phyloP scores from a whole-genome alignment of 2,888 invertebrate species.

The Epinotia bilunana region DNA sequence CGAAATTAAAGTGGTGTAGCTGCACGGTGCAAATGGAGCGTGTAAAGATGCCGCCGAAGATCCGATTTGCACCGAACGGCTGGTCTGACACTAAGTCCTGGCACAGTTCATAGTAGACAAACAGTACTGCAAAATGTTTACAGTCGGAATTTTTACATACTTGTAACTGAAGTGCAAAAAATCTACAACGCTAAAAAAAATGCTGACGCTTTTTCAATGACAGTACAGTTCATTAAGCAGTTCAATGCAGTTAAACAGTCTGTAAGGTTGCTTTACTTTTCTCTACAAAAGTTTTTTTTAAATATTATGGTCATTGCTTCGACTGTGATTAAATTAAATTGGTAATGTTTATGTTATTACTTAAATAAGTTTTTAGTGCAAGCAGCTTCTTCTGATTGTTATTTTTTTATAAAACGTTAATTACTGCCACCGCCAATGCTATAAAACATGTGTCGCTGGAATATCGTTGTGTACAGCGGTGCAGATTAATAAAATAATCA shows the following conservation, averaged over 20 bases:
- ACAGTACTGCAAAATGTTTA: constrained; percentile 22
- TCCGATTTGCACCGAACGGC: constrained; percentile 62
- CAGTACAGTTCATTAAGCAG: no score
- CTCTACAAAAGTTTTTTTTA: no score
- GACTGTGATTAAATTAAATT: neutral
- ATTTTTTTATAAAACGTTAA: neutral
- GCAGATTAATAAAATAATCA: no score
- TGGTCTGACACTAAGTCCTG: constrained; percentile 46
- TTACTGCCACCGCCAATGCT: neutral
- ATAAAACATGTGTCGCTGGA: neutral
- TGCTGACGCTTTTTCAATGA: no score
- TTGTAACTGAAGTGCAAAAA: no score
- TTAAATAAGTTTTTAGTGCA: neutral
- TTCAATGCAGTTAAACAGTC: no score
- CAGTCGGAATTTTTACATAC: neutral
- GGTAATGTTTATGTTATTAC: neutral
- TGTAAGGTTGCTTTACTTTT: no score
- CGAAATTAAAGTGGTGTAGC: constrained; percentile 22
- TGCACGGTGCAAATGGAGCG: constrained; percentile 53
- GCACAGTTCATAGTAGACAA: constrained; percentile 18
- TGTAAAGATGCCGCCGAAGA: constrained; percentile 60
- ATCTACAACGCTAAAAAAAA: no score
- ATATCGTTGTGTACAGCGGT: no score
- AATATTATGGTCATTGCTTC: no score
- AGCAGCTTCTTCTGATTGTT: neutral